A percentile compares a stretch with the other conserved stretches of the same genome.
Conservation (phyloP, 1,140 invertebrate species). For the Drosophila takahashii region DNA sequence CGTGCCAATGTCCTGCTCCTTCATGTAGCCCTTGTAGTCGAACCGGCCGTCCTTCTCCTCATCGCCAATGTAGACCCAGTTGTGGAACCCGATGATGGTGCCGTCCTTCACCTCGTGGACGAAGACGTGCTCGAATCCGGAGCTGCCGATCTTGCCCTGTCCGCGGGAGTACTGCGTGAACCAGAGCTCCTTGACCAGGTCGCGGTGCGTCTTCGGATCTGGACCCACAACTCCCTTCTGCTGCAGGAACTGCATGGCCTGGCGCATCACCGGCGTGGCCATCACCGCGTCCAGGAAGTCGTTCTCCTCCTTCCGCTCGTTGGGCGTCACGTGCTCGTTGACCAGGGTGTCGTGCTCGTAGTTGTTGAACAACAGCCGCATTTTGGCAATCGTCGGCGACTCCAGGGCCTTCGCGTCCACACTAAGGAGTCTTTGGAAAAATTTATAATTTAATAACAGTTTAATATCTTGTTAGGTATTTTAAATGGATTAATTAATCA, state of each 20-base stretch:
- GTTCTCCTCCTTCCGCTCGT: conserved; percentile 91
- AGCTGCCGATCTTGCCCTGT: conserved; percentile 90
- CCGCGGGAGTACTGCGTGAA: conserved; percentile 93
- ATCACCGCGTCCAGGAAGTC: conserved; percentile 91
- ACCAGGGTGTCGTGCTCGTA: conserved; percentile 90
- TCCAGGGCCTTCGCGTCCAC: conserved; percentile 70
- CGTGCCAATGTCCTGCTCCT: conserved; percentile 89
- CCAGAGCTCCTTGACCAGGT: conserved; percentile 91
- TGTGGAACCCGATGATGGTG: conserved; percentile 93
- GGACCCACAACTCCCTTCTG: conserved; percentile 88
- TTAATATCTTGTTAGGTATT: not conserved
- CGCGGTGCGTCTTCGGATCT: conserved; percentile 89
- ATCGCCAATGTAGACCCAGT: conserved; percentile 94
- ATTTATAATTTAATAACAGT: too few relatives aligned
- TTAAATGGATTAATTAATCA: not conserved
- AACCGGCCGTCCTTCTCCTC: conserved; percentile 89
- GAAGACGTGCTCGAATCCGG: conserved; percentile 95
- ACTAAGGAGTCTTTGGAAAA: conserved; percentile 41
- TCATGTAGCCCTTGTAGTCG: conserved; percentile 93
- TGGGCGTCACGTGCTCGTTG: conserved; percentile 91
- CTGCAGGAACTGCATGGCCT: conserved; percentile 90
- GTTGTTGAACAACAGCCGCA: conserved; percentile 90
- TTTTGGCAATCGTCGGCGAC: conserved; percentile 88
- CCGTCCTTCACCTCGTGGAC: conserved; percentile 92
- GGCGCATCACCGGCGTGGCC: conserved; percentile 90